These are phyloP conservation scores for Atethmia centrago DNA, from an alignment of 2,888 invertebrate species.

Conservation along the genomic window DNA sequence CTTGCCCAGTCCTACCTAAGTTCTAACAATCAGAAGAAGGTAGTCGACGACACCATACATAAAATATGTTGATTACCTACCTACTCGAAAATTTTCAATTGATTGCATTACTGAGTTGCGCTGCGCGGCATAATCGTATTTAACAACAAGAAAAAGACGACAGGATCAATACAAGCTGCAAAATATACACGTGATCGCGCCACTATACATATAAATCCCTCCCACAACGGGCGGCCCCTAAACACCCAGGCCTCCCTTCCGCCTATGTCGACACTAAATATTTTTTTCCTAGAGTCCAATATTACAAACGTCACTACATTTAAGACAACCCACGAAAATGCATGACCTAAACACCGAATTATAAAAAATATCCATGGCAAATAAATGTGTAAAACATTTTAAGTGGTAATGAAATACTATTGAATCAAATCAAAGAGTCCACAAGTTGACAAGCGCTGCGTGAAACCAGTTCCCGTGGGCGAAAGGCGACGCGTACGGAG, in stretches of 20 bases:
- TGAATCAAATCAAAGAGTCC: constrained; percentile 62
- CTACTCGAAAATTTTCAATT: constrained; percentile 1
- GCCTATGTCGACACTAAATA: constrained; percentile 84
- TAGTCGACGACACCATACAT: not conserved
- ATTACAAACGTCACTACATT: constrained; percentile 51
- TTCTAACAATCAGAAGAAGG: not conserved
- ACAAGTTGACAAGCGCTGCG: constrained; percentile 69
- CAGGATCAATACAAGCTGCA: constrained; percentile 89
- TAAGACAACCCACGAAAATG: not conserved
- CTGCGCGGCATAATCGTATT: constrained; percentile 52
- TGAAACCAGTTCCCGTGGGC: constrained; percentile 84
- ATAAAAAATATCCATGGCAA: not conserved
- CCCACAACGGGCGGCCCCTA: constrained; percentile 85
- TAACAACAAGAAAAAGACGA: constrained; percentile 77
- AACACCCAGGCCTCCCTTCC: constrained; percentile 83
- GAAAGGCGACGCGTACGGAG: constrained; percentile 73
- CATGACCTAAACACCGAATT: not conserved
- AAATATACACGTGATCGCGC: constrained; percentile 90
- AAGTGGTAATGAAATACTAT: constrained; percentile 63
- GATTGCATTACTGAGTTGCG: constrained; percentile 25
- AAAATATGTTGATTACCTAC: not conserved
- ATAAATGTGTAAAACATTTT: constrained; percentile 27
- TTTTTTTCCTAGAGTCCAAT: constrained; percentile 79
- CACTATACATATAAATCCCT: constrained; percentile 88
- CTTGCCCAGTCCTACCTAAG: not conserved